phyloP scores from a whole-genome alignment of 2,797 vertebrate genomes.

The Numenius phaeopus region DNA sequence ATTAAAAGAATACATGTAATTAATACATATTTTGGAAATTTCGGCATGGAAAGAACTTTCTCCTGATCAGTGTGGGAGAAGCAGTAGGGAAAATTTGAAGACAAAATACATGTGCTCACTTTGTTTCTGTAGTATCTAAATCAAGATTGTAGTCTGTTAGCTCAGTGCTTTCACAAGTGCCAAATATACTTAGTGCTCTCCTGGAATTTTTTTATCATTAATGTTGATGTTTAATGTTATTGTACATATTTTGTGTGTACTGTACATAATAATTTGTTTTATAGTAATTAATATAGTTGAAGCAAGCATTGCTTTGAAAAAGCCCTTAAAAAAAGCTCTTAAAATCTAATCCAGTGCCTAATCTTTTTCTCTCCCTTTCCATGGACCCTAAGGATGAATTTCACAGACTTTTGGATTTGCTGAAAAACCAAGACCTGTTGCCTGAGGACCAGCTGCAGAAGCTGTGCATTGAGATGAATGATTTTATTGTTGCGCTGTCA shows the following conservation, averaged over 20 bases:
- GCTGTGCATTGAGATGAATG: conserved; percentile 89
- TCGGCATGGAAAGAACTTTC: background rate
- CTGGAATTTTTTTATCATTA: background rate
- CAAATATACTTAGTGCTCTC: background rate
- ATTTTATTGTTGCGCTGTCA: conserved; percentile 88
- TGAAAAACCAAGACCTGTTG: conserved; percentile 83
- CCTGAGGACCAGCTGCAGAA: conserved; percentile 86
- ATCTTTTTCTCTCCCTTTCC: background rate
- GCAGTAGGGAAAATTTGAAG: background rate
- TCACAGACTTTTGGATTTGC: conserved; percentile 81
- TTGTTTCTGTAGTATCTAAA: background rate
- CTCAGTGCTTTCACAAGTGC: background rate
- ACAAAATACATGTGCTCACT: background rate
- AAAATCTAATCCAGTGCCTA: background rate
- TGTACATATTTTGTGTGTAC: background rate
- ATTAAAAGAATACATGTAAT: background rate
- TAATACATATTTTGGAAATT: background rate
- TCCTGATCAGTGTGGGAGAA: background rate
- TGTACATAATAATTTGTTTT: background rate
- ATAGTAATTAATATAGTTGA: background rate
- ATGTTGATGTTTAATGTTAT: background rate
- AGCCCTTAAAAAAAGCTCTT: background rate
- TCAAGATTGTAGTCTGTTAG: background rate
- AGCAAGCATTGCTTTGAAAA: background rate
- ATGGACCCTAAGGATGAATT: conserved; percentile 82